phyloP scores from a whole-genome alignment of 1,140 invertebrate species.

The Asobara japonica region DNA sequence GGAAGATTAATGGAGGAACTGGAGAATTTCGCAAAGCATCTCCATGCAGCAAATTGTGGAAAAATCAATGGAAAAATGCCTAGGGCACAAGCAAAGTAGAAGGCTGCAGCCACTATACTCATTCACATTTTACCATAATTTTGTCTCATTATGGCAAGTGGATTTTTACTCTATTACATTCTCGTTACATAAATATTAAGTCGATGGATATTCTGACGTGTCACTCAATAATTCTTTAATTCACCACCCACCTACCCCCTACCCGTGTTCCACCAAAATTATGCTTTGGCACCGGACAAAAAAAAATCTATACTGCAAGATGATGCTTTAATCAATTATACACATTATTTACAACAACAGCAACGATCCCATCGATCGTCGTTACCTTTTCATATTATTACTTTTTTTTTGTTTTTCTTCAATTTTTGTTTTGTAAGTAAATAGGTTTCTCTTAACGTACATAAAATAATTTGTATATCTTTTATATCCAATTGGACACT shows the following conservation, averaged over 20 bases:
- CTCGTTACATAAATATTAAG: too few relatives aligned
- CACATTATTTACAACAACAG: not conserved
- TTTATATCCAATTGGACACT: not conserved
- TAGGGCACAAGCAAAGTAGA: too few relatives aligned
- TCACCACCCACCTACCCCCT: not conserved
- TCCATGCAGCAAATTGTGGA: too few relatives aligned
- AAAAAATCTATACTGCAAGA: not conserved
- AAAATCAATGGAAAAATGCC: too few relatives aligned
- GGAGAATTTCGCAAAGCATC: too few relatives aligned
- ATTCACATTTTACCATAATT: too few relatives aligned
- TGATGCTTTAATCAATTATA: not conserved
- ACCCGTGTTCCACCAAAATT: not conserved
- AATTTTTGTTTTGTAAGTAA: not conserved
- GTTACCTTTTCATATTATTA: not conserved
- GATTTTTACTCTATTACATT: too few relatives aligned
- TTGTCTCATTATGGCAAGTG: too few relatives aligned
- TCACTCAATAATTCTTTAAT: too few relatives aligned
- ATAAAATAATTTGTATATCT: not conserved
- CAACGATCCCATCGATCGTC: not conserved
- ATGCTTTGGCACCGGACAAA: not conserved
- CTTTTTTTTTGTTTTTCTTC: not conserved
- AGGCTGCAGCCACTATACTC: too few relatives aligned
- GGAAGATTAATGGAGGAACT: too few relatives aligned
- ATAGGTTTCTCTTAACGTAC: conserved; percentile 2
- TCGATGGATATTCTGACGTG: too few relatives aligned